Evolutionary conservation across 2,113 vertebrate species (phyloP).

Genomic region (Platanista minor): DNA sequence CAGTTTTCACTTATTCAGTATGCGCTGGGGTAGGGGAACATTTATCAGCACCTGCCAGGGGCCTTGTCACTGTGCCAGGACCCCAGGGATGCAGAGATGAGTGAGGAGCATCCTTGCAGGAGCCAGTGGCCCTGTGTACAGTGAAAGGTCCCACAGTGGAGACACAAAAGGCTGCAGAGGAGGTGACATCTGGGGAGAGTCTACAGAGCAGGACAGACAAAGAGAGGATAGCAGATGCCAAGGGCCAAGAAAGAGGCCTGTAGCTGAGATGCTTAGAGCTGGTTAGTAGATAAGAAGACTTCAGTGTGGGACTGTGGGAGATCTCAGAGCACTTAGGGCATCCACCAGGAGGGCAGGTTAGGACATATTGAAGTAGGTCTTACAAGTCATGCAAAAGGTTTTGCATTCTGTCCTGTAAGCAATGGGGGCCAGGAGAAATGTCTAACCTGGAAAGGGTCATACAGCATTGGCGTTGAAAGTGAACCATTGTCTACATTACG

Average conservation of each 20-base stretch:
- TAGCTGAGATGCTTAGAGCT: not conserved
- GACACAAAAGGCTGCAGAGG: not conserved
- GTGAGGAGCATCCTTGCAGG: not conserved
- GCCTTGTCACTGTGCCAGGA: not conserved
- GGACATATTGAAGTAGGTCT: not conserved
- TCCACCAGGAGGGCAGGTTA: not conserved
- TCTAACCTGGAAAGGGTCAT: not conserved
- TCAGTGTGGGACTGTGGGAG: not conserved
- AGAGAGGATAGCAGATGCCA: not conserved
- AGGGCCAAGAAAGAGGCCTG: not conserved
- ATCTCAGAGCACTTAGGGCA: not conserved
- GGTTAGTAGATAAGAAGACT: not conserved
- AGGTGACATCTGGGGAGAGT: not conserved
- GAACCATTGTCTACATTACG: not conserved
- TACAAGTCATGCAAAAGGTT: not conserved
- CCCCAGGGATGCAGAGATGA: not conserved
- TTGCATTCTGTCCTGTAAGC: not conserved
- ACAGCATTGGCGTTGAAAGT: not conserved
- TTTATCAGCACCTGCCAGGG: not conserved
- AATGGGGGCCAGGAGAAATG: not conserved
- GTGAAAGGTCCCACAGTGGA: not conserved
- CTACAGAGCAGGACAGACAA: not conserved
- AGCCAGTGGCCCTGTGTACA: not conserved
- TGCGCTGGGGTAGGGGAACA: fast-evolving
- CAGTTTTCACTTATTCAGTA: not conserved